Conservation (phyloP, 2,888 invertebrate species). For the Pyrrhosoma nymphula region DNA sequence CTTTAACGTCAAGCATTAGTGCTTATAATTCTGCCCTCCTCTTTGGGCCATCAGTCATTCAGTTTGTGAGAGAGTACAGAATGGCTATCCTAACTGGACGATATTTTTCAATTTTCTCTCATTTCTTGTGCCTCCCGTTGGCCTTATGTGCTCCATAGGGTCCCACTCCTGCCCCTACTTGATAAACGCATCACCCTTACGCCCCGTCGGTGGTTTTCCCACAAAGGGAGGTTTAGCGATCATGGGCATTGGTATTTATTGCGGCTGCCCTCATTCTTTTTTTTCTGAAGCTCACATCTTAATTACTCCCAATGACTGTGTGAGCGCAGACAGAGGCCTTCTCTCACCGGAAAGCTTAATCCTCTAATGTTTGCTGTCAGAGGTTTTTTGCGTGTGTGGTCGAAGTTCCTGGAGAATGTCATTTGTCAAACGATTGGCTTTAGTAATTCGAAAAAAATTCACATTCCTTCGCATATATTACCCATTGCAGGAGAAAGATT, state of each 20-base stretch:
- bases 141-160: too few relatives aligned
- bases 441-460: neutral
- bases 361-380: neutral
- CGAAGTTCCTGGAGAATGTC: neutral
- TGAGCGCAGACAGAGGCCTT: neutral
- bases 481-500: neutral
- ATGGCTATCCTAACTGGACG: too few relatives aligned
- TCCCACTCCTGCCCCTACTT: too few relatives aligned
- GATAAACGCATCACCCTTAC: too few relatives aligned
- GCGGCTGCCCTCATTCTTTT: constrained; percentile 43
- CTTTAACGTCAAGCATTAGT: too few relatives aligned
- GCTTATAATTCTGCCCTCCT: too few relatives aligned
- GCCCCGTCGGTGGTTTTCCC: neutral
- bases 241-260: neutral
- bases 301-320: constrained; percentile 1
- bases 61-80: too few relatives aligned
- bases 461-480: neutral
- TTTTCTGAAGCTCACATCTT: constrained; percentile 16
- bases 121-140: too few relatives aligned
- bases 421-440: neutral
- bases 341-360: constrained; percentile 7
- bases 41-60: too few relatives aligned
- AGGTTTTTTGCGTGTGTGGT: neutral
- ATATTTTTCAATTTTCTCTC: neutral
- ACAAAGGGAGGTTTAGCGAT: neutral